Evolutionary conservation across 1,140 invertebrate genomes (phyloP), one percentile per base, ranked within the genome.

Genomic region (Hyles euphorbiae): DNA sequence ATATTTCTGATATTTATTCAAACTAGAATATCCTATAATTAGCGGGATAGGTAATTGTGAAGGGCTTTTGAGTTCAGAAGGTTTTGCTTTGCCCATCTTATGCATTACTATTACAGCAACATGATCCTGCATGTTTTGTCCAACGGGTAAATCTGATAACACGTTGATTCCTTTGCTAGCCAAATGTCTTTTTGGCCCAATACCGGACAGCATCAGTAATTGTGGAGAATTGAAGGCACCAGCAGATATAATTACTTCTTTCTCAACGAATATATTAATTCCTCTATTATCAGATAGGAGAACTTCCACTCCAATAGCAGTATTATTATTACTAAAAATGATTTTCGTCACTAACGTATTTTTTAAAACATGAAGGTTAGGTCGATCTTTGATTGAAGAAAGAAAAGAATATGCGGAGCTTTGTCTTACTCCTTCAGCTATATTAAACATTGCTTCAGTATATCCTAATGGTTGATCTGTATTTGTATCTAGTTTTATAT

Each of bases 281-380:
- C 45, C 34, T 36, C 60, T 55, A 55, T 67, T 52, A 12, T 81
- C 56, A 22, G 22, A 22, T 10, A 11, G 51, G 3, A 60, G 5
- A 22, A 44, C 60, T 58, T 63, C 40, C 1, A 67, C 65, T 4
- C 61, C 65, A 4, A 45, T 46, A 32, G 65, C 65, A 9, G 50
- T 52, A 5, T 58, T 67, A n/a, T 50, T 11, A 5, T 58, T 43
- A 57, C 91, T 82, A 3, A 93, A 84, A 2, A 92, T 9, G 32
- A 94, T 82, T 56, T 91, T 90, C 34, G 92, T 86, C 0, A 90
- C 92, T 0, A 90, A 78, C 0, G 92, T 90, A 53, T 90, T 83
- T 4, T 93, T 79, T n/a, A 89, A 84, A 33, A 95, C 86, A 53
- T 94, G 91, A 3, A 96, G 84, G 78, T 96, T 96, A 8, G 86